phyloP scores from a whole-genome alignment of 1,140 invertebrate species.

The Drosophila bifasciata region DNA sequence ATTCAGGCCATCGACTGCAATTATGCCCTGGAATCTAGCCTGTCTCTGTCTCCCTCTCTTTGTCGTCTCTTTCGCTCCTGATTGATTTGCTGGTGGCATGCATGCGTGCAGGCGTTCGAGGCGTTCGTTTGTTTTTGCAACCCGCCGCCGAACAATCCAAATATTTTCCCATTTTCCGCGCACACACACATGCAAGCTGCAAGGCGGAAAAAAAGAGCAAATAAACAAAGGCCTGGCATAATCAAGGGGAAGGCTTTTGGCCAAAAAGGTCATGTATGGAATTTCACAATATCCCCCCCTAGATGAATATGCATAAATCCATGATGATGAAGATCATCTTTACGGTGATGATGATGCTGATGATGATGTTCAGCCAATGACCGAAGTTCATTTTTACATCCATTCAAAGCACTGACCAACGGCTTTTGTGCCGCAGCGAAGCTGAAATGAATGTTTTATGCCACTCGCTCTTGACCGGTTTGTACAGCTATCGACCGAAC shows the following conservation, averaged over 20 bases:
- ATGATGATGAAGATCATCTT: conserved; percentile 13
- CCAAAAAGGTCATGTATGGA: conserved; percentile 56
- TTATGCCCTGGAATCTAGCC: conserved; percentile 54
- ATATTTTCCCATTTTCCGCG: conserved; percentile 57
- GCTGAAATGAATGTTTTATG: conserved; percentile 57
- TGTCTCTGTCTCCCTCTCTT: not conserved
- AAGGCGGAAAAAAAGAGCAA: conserved; percentile 13
- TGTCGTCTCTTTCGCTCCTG: conserved; percentile 29
- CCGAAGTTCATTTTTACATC: conserved; percentile 60
- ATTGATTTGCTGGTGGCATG: conserved; percentile 57
- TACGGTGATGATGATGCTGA: conserved; percentile 6
- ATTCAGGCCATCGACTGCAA: conserved; percentile 56
- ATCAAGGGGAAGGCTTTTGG: conserved; percentile 64
- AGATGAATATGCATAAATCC: conserved; percentile 43
- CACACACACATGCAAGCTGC: conserved; percentile 45
- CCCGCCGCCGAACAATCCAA: conserved; percentile 59
- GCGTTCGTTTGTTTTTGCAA: conserved; percentile 34
- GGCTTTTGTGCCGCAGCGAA: conserved; percentile 55
- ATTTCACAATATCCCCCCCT: conserved; percentile 50
- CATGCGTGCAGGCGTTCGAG: conserved; percentile 41
- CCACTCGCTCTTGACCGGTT: conserved; percentile 73
- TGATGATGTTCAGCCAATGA: conserved; percentile 51
- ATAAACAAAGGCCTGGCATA: conserved; percentile 54
- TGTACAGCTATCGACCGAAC: conserved; percentile 65
- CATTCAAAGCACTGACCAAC: conserved; percentile 42